Evolutionary conservation across 2,888 invertebrate species (phyloP).

Genomic region (Orchesellides sinensis): DNA sequence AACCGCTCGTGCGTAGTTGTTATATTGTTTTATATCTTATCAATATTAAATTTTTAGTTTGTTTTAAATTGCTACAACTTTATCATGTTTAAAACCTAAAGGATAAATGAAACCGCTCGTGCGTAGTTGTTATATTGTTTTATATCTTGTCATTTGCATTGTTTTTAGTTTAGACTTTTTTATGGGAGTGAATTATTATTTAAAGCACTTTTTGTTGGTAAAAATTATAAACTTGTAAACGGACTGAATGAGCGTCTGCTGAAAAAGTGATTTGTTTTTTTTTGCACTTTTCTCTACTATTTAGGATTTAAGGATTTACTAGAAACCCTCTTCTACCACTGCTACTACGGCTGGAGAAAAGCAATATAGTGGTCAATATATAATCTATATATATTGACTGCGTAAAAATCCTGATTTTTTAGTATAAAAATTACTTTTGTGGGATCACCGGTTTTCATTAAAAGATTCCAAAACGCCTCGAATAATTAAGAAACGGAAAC

Average conservation of each 20-base stretch:
- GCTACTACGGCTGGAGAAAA: no score
- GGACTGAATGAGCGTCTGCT: slow-evolving; percentile 54
- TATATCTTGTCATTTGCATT: no score
- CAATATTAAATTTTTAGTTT: no score
- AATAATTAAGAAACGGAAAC: slow-evolving; percentile 65
- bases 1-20: no score
- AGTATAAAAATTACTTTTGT: slow-evolving; percentile 8
- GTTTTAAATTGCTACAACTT: no score
- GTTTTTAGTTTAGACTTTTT: no score
- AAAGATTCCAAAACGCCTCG: slow-evolving; percentile 65
- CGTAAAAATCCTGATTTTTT: background rate
- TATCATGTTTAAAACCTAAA: no score
- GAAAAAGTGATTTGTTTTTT: slow-evolving; percentile 29
- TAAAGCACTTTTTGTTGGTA: background rate
- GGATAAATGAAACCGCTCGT: no score
- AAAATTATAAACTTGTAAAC: slow-evolving; percentile 3
- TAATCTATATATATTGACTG: background rate
- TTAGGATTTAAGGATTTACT: slow-evolving; percentile 34
- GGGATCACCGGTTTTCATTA: slow-evolving; percentile 49
- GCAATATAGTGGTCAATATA: background rate
- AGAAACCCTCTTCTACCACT: slow-evolving; percentile 24
- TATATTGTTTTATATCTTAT: no score
- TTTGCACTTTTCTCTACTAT: slow-evolving; percentile 51
- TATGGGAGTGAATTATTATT: no score
- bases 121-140: no score